Percentiles rank a stretch among this genome's conserved stretches.
phyloP scores from a whole-genome alignment of 2,113 vertebrate species.

The Neodontobutis hainanensis region DNA sequence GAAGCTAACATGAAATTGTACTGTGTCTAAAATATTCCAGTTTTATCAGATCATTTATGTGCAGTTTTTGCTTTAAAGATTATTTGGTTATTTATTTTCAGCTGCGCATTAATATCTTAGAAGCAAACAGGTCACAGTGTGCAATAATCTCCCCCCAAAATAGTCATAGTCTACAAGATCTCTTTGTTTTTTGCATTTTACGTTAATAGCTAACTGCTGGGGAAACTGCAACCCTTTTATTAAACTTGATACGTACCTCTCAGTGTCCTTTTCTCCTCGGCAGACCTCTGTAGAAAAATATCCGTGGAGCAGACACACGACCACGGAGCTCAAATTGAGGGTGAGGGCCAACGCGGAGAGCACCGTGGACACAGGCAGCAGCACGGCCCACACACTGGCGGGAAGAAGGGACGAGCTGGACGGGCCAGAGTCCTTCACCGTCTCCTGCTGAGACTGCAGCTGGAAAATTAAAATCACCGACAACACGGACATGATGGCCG shows the following conservation, averaged over 20 bases:
- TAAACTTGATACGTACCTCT: slow-evolving; percentile 75
- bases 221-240: background rate
- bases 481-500: slow-evolving; percentile 85
- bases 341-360: slow-evolving; percentile 85
- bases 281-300: slow-evolving; percentile 85
- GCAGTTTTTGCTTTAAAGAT: too few relatives aligned
- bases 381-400: slow-evolving; percentile 63
- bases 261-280: slow-evolving; percentile 74
- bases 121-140: background rate
- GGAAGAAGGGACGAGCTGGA: slow-evolving; percentile 51
- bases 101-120: background rate
- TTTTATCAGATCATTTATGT: too few relatives aligned
- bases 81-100: too few relatives aligned
- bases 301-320: slow-evolving; percentile 85
- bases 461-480: slow-evolving; percentile 88
- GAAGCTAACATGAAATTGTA: too few relatives aligned
- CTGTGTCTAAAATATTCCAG: too few relatives aligned
- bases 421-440: slow-evolving; percentile 47
- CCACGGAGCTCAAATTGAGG: slow-evolving; percentile 81
- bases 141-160: too few relatives aligned
- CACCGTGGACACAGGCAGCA: slow-evolving; percentile 81
- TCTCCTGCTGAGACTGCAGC: slow-evolving; percentile 77
- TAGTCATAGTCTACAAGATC: too few relatives aligned
- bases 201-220: background rate
- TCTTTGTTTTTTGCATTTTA: background rate